Evolutionary conservation across 2,113 vertebrate species (phyloP).

Genomic region (Lepus europaeus): DNA sequence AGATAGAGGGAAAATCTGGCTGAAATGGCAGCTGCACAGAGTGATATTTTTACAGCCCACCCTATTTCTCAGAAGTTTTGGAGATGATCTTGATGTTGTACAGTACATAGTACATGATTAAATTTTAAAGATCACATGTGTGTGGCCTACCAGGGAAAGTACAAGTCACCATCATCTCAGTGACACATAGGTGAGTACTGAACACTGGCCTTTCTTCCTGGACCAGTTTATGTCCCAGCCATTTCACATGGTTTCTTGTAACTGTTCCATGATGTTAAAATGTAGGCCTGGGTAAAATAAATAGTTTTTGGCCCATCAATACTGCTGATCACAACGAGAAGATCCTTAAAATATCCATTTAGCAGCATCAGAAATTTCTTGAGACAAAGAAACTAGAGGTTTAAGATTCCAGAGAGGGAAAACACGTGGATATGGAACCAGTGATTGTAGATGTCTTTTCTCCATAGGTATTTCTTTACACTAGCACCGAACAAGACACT

Average conservation of each 20-base stretch:
- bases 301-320: not conserved
- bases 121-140: not conserved
- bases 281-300: not conserved
- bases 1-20: not conserved
- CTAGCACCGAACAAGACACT: not conserved
- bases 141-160: not conserved
- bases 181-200: not conserved
- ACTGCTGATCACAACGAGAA: not conserved
- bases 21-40: not conserved
- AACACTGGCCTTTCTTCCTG: not conserved
- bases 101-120: not conserved
- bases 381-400: not conserved
- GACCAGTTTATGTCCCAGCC: not conserved
- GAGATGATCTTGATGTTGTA: not conserved
- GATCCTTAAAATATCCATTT: not conserved
- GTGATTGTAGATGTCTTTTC: not conserved
- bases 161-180: not conserved
- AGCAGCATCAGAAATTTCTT: not conserved
- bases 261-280: not conserved
- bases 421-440: too few species aligned
- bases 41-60: too few species aligned
- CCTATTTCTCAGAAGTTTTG: not conserved
- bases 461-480: not conserved
- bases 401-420: not conserved
- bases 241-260: not conserved